Percentiles rank a stretch among this genome's conserved stretches.
phyloP scores from a whole-genome alignment of 2,888 invertebrate genomes.

The Drosophila testacea region DNA sequence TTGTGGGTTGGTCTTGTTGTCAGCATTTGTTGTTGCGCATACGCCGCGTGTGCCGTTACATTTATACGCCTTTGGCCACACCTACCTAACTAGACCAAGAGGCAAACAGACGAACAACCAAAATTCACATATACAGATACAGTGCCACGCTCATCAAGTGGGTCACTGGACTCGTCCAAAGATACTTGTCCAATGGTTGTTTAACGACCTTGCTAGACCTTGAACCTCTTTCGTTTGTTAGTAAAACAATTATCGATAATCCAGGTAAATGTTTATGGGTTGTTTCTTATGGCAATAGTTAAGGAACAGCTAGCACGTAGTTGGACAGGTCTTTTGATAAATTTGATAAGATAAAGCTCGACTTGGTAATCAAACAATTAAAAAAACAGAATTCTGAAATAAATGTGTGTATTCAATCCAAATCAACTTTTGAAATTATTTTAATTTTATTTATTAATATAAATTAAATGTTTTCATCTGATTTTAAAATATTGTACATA shows the following conservation, averaged over 20 bases:
- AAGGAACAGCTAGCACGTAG: background rate
- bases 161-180: constrained; percentile 82
- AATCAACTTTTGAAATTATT: too few relatives aligned
- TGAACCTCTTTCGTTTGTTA: constrained; percentile 63
- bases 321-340: background rate
- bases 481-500: background rate
- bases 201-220: constrained; percentile 84
- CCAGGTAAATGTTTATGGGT: constrained; percentile 5
- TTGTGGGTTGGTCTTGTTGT: constrained; percentile 49
- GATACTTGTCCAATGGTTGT: constrained; percentile 25
- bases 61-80: constrained; percentile 26
- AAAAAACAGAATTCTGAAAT: background rate
- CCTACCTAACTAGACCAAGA: constrained; percentile 17
- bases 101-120: background rate
- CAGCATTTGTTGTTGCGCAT: constrained; percentile 66
- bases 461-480: background rate
- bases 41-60: constrained; percentile 68
- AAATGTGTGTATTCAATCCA: too few relatives aligned
- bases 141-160: constrained; percentile 58
- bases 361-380: background rate
- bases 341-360: background rate
- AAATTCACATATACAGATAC: constrained; percentile 30
- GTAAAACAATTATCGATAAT: constrained; percentile 29
- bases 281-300: constrained; percentile 1
- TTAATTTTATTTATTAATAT: background rate